phyloP scores from a whole-genome alignment of 2,888 invertebrate species.

The Cataglyphis albicans region DNA sequence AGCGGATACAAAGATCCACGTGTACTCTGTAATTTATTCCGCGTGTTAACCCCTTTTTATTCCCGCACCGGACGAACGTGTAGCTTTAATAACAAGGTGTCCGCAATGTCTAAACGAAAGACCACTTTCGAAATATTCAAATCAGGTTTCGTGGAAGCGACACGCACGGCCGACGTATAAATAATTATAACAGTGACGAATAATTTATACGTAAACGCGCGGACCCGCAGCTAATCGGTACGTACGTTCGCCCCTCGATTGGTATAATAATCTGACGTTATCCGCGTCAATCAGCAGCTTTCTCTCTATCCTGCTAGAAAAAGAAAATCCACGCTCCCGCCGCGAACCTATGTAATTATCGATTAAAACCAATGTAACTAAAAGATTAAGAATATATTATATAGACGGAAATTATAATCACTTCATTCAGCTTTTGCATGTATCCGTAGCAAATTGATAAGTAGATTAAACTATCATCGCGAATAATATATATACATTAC shows the following conservation, averaged over 20 bases:
- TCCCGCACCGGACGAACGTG: conserved; percentile 58
- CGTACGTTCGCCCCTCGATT: conserved; percentile 52
- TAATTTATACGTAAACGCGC: conserved; percentile 75
- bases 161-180: conserved; percentile 71
- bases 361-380: conserved; percentile 25
- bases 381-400: not conserved
- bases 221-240: conserved; percentile 70
- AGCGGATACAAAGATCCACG: conserved; percentile 64
- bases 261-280: conserved; percentile 72
- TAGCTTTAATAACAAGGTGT: conserved; percentile 75
- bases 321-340: conserved; percentile 19
- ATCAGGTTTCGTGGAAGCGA: conserved; percentile 77
- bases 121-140: conserved; percentile 78
- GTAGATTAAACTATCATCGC: not conserved
- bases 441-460: conserved; percentile 1
- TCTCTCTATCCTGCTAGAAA: conserved; percentile 22
- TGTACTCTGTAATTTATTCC: conserved; percentile 72
- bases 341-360: conserved; percentile 55
- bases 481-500: conserved; percentile 1
- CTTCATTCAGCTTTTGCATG: conserved; percentile 28
- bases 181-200: conserved; percentile 77
- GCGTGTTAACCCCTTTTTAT: conserved; percentile 49
- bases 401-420: conserved; percentile 32
- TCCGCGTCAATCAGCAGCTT: conserved; percentile 66
- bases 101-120: conserved; percentile 73